Conservation (phyloP, 2,797 vertebrate species). For the Epinephelus coioides region DNA sequence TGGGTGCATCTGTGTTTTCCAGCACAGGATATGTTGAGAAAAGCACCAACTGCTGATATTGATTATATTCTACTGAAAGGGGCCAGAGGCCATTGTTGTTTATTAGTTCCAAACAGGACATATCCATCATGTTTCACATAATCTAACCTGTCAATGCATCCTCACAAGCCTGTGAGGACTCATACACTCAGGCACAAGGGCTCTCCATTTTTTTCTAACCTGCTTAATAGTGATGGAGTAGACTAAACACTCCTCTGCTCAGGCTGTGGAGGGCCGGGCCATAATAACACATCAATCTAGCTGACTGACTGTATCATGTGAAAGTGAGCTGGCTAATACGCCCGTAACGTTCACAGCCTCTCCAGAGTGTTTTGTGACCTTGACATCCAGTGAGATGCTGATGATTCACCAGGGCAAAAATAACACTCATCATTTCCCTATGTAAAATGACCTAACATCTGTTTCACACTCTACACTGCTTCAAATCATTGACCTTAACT, state of each 20-base stretch:
- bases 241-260: conserved; percentile 64
- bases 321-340: conserved; percentile 54
- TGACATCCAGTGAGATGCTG: conserved; percentile 67
- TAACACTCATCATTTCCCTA: conserved; percentile 59
- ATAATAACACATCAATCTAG: conserved; percentile 71
- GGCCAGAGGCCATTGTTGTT: conserved; percentile 52
- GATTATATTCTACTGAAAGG: conserved; percentile 60
- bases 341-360: conserved; percentile 48
- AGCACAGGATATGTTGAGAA: conserved; percentile 38
- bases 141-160: conserved; percentile 54
- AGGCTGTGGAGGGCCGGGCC: conserved; percentile 49
- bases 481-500: conserved; percentile 73
- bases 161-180: conserved; percentile 51
- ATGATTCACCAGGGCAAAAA: conserved; percentile 73
- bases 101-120: conserved; percentile 58
- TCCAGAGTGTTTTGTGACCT: conserved; percentile 67
- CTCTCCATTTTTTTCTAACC: conserved; percentile 68
- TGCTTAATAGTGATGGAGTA: conserved; percentile 75
- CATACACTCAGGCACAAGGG: conserved; percentile 60
- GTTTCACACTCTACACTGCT: conserved; percentile 59
- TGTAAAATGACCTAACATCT: conserved; percentile 74
- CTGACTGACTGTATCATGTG: conserved; percentile 62
- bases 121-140: conserved; percentile 72
- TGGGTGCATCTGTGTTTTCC: conserved; percentile 33
- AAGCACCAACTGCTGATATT: conserved; percentile 53